These are phyloP conservation scores for Copidosoma floridanum DNA, from an alignment of 1,140 invertebrate species.

Conservation along the genomic window DNA sequence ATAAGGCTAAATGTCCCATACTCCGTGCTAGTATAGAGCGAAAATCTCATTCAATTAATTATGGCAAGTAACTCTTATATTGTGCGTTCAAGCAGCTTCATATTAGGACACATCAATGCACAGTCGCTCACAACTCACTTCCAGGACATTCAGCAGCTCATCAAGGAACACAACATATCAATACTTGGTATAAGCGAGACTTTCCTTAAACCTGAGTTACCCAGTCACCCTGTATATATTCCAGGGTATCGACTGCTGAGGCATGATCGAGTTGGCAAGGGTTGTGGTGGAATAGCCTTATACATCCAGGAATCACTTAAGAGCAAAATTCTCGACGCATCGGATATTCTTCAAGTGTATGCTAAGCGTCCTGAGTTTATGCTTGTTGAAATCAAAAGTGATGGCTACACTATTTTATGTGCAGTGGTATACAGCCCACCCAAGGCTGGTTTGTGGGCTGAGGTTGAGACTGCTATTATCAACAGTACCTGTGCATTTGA, in stretches of 20 bases:
- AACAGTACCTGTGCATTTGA: neutral
- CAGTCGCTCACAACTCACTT: neutral
- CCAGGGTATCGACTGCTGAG: neutral
- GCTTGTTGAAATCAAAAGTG: neutral
- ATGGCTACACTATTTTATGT: neutral
- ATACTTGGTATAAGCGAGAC: neutral
- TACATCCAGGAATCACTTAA: neutral
- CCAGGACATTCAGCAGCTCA: neutral
- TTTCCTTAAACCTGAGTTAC: neutral
- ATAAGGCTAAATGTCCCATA: too few relatives aligned
- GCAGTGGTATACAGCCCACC: neutral
- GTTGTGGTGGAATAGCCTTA: neutral
- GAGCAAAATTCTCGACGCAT: neutral
- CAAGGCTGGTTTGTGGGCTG: neutral
- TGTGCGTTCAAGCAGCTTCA: too few relatives aligned
- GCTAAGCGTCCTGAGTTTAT: neutral
- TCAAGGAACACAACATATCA: neutral
- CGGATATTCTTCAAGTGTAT: neutral
- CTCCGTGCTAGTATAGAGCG: too few relatives aligned
- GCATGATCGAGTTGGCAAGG: neutral
- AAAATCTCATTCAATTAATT: too few relatives aligned
- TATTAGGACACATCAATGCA: neutral
- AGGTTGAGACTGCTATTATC: neutral
- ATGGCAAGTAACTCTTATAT: too few relatives aligned
- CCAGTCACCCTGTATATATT: neutral